A percentile compares a stretch with the other conserved stretches of the same genome.
These are phyloP conservation scores for Rhynchonycteris naso DNA, from an alignment of 2,797 vertebrate genomes.

Conservation along the genomic window DNA sequence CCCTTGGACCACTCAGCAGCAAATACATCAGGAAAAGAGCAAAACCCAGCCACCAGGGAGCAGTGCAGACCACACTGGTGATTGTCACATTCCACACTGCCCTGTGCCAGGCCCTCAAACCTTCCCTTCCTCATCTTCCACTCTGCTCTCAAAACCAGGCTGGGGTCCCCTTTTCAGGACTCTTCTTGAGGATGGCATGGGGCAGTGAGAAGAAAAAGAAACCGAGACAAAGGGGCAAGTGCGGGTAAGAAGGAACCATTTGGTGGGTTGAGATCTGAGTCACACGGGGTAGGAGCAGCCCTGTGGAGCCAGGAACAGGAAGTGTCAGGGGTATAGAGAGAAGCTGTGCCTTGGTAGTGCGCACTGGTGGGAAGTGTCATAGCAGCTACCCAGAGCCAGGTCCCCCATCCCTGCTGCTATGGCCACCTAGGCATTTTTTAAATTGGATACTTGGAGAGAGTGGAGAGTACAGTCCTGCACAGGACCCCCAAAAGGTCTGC, in stretches of 20 bases:
- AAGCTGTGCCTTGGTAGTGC: neutral
- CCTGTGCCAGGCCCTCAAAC: too few relatives aligned
- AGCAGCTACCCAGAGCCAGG: neutral
- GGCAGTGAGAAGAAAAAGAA: neutral
- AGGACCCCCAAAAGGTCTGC: neutral
- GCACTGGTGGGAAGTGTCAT: conserved; percentile 42
- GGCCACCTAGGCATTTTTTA: neutral
- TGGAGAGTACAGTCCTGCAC: neutral
- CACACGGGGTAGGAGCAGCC: rapidly evolving
- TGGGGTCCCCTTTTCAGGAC: neutral
- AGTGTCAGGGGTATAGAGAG: neutral
- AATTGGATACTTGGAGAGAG: neutral
- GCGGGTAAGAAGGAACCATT: neutral
- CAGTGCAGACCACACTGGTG: neutral
- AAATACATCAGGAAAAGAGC: conserved; percentile 62
- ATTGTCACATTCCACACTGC: neutral
- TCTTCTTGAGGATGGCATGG: neutral
- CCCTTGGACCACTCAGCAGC: conserved; percentile 16
- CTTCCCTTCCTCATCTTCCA: neutral
- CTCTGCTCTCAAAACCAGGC: neutral
- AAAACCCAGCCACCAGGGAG: conserved; percentile 26
- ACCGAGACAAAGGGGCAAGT: neutral
- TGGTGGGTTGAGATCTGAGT: neutral
- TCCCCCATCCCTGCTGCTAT: neutral
- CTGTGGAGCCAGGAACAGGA: neutral